phyloP scores from a whole-genome alignment of 2,113 vertebrate genomes.

The Phoenicopterus ruber region DNA sequence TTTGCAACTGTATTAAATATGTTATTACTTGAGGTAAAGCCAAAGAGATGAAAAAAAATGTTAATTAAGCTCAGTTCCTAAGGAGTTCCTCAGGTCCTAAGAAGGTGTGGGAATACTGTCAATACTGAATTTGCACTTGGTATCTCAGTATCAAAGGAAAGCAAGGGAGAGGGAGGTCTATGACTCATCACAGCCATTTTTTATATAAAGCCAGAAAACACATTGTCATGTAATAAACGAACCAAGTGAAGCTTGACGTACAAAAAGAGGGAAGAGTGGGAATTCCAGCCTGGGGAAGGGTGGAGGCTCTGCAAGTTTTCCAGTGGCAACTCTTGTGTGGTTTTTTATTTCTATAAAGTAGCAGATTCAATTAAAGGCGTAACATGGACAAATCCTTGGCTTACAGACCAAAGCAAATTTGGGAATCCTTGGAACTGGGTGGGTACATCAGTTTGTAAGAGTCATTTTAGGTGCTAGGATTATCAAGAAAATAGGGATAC shows the following conservation, averaged over 20 bases:
- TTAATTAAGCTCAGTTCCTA: neutral
- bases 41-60: neutral
- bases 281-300: conserved; percentile 16
- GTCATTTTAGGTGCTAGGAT: neutral
- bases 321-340: neutral
- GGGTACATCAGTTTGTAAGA: neutral
- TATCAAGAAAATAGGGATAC: neutral
- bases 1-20: neutral
- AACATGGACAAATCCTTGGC: neutral
- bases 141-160: neutral
- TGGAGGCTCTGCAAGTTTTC: conserved; percentile 14
- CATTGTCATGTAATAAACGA: neutral
- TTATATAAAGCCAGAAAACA: conserved; percentile 9
- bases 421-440: neutral
- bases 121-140: neutral
- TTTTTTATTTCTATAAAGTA: neutral
- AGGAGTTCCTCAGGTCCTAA: neutral
- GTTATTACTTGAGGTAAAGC: neutral
- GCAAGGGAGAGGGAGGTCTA: neutral
- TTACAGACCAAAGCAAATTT: neutral
- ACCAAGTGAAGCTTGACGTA: neutral
- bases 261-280: neutral
- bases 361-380: neutral
- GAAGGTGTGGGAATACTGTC: neutral
- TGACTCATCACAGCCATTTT: neutral